These are phyloP conservation scores for Pangasius djambal DNA, from an alignment of 2,797 vertebrate genomes.

Conservation along the genomic window DNA sequence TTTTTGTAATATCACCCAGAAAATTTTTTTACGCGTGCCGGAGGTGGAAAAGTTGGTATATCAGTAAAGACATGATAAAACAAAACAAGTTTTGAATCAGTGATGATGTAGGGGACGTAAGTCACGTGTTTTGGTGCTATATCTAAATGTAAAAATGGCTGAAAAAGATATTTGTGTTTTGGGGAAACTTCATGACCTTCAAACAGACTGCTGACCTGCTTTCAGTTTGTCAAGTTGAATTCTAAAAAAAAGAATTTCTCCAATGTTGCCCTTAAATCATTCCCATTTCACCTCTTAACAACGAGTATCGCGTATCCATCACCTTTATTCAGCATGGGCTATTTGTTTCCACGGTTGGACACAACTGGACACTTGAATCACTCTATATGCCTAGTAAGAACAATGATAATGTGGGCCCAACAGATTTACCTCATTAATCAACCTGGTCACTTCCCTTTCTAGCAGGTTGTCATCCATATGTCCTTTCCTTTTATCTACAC, in stretches of 20 bases:
- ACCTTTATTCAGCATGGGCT: no score
- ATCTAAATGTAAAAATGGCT: not conserved
- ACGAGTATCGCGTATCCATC: no score
- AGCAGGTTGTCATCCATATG: not conserved
- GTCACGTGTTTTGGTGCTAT: not conserved
- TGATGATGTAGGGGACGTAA: not conserved
- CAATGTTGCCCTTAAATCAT: no score
- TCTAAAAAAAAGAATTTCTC: no score
- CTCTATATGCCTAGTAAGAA: no score
- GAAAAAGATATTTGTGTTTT: not conserved
- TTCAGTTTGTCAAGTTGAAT: not conserved
- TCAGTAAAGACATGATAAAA: not conserved
- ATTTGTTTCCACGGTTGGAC: no score
- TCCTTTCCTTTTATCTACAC: not conserved
- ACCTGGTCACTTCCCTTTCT: not conserved
- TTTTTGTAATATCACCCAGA: not conserved
- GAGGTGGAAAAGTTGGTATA: not conserved
- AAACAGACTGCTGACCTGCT: not conserved
- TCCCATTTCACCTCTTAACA: no score
- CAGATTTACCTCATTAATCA: not conserved
- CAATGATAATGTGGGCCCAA: not conserved
- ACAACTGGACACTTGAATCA: no score
- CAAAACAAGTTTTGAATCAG: not conserved
- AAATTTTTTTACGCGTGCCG: not conserved
- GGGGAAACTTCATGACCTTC: no score